Conservation (phyloP, 2,888 invertebrate species). For the Belgica antarctica region DNA sequence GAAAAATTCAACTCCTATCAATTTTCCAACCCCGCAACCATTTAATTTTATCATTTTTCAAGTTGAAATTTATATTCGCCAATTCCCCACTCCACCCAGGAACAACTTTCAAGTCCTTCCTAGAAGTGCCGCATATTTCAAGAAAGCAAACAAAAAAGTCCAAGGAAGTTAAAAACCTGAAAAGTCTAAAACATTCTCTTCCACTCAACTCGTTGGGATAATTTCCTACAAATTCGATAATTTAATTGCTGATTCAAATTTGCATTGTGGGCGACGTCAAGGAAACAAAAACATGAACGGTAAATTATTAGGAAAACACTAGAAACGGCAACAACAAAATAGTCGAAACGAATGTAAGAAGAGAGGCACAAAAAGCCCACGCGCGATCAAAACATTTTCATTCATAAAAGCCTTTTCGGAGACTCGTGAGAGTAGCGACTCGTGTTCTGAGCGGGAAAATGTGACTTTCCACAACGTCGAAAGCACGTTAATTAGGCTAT, state of each 20-base stretch:
- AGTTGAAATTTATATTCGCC: too few relatives aligned
- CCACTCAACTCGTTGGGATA: neutral
- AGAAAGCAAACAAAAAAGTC: neutral
- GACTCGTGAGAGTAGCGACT: neutral
- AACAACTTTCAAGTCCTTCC: too few relatives aligned
- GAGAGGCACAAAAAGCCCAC: constrained; percentile 16
- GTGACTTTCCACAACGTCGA: neutral
- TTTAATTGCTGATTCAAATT: constrained; percentile 11
- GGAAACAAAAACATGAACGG: neutral
- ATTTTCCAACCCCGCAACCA: too few relatives aligned
- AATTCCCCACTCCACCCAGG: too few relatives aligned
- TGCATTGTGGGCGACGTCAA: neutral
- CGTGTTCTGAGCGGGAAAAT: neutral
- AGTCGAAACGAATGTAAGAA: neutral
- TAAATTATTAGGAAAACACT: constrained; percentile 10
- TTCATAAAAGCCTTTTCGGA: constrained; percentile 11
- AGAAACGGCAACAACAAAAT: neutral
- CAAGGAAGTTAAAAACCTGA: neutral
- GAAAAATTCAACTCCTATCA: too few relatives aligned
- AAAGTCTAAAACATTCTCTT: too few relatives aligned
- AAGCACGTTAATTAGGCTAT: neutral
- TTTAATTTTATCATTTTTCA: too few relatives aligned
- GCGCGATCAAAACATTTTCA: constrained; percentile 16
- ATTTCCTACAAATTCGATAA: neutral
- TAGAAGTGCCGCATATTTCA: too few relatives aligned